Conservation (phyloP, 2,888 invertebrate genomes). For the Eutolmus rufibarbis region DNA sequence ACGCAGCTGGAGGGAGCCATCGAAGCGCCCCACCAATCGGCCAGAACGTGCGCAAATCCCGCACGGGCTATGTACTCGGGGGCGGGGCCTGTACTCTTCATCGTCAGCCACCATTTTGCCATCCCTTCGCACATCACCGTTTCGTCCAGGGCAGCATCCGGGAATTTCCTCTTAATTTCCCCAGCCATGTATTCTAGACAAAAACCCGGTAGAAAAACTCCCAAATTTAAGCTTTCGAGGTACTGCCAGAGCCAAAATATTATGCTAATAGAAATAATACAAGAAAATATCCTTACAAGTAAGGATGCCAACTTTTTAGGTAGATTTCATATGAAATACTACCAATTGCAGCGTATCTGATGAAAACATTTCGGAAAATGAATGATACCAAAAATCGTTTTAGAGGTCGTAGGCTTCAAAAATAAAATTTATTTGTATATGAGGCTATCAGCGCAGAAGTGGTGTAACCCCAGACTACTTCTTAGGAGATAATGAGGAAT, state of each 20-base stretch:
- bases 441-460: no score
- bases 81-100: slow-evolving; percentile 29
- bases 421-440: no score
- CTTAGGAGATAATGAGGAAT: no score
- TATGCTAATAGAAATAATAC: no score
- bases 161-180: not conserved
- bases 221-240: not conserved
- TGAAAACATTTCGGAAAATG: no score
- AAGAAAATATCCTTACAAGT: no score
- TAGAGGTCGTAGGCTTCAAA: no score
- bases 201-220: not conserved
- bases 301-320: no score
- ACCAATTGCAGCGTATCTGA: no score
- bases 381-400: no score
- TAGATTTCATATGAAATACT: no score
- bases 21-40: not conserved
- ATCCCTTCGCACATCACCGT: not conserved
- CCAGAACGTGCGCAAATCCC: not conserved
- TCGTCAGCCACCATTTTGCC: slow-evolving; percentile 39
- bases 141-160: not conserved
- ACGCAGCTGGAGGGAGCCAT: not conserved
- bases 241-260: slow-evolving; percentile 14
- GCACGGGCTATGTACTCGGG: not conserved
- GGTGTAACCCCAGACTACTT: no score
- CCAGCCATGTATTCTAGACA: not conserved